phyloP scores from a whole-genome alignment of 2,888 invertebrate genomes.

The Cantharis lateralis region DNA sequence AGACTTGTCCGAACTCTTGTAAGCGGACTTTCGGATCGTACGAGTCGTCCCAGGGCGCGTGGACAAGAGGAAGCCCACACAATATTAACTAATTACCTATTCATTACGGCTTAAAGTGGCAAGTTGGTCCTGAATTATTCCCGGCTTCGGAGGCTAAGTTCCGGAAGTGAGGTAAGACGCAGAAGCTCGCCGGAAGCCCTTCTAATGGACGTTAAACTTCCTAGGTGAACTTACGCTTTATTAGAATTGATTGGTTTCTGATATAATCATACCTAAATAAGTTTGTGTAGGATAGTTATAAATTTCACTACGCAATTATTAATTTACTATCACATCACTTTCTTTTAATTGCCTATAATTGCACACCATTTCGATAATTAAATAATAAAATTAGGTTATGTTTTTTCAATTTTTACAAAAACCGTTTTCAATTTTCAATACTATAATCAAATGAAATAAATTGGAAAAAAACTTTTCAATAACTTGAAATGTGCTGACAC shows the following conservation, averaged over 20 bases:
- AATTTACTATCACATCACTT: background rate
- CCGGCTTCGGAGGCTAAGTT: conserved; percentile 52
- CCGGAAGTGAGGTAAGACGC: conserved; percentile 57
- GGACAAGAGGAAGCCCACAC: conserved; percentile 51
- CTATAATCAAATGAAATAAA: background rate
- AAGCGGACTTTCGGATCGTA: conserved; percentile 32
- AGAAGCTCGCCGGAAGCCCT: conserved; percentile 52
- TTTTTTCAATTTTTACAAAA: background rate
- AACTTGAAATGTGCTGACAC: background rate
- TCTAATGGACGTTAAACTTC: conserved; percentile 47
- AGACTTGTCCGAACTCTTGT: conserved; percentile 43
- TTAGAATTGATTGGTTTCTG: conserved; percentile 55
- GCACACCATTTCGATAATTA: background rate
- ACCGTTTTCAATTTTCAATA: background rate
- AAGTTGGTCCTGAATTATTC: conserved; percentile 58
- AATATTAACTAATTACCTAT: conserved; percentile 59
- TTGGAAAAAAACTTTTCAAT: background rate
- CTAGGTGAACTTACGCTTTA: conserved; percentile 44
- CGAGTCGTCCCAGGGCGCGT: conserved; percentile 43
- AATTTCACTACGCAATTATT: background rate
- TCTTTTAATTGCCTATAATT: background rate
- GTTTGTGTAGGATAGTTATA: conserved; percentile 25
- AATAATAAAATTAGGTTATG: background rate
- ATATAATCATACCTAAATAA: conserved; percentile 36
- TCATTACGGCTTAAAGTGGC: conserved; percentile 59